Base-by-base conservation (phyloP, 35 echinoderm and acorn worm species). In the Lytechinus variegatus region DNA sequence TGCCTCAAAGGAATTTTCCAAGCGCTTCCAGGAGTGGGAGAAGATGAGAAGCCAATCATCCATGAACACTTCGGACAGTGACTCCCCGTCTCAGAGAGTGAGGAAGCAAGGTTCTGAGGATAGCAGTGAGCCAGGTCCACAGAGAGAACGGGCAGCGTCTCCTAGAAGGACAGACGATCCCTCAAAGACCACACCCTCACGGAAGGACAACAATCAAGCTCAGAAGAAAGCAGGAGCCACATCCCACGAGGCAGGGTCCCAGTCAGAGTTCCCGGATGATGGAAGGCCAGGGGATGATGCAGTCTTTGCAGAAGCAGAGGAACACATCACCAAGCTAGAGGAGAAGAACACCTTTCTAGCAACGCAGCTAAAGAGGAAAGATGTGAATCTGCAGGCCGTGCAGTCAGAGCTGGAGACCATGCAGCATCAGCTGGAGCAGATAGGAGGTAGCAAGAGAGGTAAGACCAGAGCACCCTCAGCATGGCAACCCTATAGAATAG, bases 21-120 rank as follows among this genome's bases (percentile, higher is more conserved):
- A 98, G 87, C 95, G 95, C 16, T 98, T 97, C 91, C 79, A 95
- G 87, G 96, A 97, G 71, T 98, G 97, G 97, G 97, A 97, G 95
- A 97, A 95, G 94, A 98, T 97, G 95, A 94, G 97, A 55, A 96
- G 92, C 24, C 92, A 93, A 54, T 93, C 92, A n/a, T 93, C 92
- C n/a, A 33, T 55, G 92, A 90, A 90, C 88, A 93, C 92, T 27
- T 93, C 92, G 11, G 92, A 93, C 53, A 93, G 92, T 57, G 92
- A 93, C 92, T 93, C 92, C 4, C 92, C 92, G 24, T 56, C 92
- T 33, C 58, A 33, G 66, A 54, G 33, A 87, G 51, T 86, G 66
- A 92, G 16, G 53, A 33, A 9, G 53, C 95, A 87, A 86, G 87
- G 44, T 11, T 79, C 86, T 52, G 79, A 93, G 55, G 92, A 93